Evolutionary conservation across 1,140 invertebrate species (phyloP).

Genomic region (Pseudoatta argentina): DNA sequence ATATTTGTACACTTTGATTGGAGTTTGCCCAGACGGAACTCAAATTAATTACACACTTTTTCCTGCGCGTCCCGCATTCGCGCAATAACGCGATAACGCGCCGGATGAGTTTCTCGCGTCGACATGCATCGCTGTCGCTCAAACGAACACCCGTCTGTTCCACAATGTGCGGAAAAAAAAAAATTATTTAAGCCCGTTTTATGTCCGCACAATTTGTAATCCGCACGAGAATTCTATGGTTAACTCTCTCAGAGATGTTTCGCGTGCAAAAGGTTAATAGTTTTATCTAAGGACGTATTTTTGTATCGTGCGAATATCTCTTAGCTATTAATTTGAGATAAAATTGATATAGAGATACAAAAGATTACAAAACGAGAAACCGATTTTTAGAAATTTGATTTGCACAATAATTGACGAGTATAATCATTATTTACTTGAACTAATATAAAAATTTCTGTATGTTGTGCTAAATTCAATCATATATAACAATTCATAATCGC

Average conservation of each 20-base stretch:
- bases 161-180: neutral
- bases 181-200: neutral
- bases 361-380: neutral
- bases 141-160: neutral
- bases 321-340: neutral
- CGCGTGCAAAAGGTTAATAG: neutral
- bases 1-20: slow-evolving; percentile 80
- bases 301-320: neutral
- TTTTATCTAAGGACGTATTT: neutral
- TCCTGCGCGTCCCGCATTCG: slow-evolving; percentile 68
- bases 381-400: slow-evolving; percentile 18
- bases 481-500: slow-evolving; percentile 1
- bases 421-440: neutral
- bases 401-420: neutral
- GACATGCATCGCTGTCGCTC: neutral
- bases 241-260: neutral
- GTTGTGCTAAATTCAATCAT: neutral
- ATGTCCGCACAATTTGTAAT: neutral
- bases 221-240: neutral
- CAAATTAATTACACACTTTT: slow-evolving; percentile 77
- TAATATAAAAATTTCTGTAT: neutral
- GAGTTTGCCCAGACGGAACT: slow-evolving; percentile 76
- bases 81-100: slow-evolving; percentile 51
- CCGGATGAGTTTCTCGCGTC: slow-evolving; percentile 17
- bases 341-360: too few species aligned